Conservation (phyloP, 2,888 invertebrate genomes). For the Drosophila leonis region DNA sequence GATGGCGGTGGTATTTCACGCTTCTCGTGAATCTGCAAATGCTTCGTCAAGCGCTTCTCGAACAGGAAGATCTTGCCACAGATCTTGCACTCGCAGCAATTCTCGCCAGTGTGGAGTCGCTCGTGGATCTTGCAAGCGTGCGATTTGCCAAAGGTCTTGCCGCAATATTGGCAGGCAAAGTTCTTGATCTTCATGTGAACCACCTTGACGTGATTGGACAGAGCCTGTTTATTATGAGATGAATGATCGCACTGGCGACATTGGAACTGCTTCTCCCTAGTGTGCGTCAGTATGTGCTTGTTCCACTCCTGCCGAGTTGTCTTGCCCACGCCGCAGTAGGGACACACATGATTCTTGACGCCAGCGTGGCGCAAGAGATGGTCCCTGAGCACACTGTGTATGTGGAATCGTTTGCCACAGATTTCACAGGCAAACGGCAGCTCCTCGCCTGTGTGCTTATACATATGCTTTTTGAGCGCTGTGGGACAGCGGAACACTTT, state of each 20-base stretch:
- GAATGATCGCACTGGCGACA: slow-evolving; percentile 82
- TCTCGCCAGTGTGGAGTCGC: slow-evolving; percentile 82
- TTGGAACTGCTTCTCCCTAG: slow-evolving; percentile 83
- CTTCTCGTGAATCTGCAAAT: slow-evolving; percentile 82
- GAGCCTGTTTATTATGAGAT: slow-evolving; percentile 83
- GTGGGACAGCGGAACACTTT: slow-evolving; percentile 83
- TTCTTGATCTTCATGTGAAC: slow-evolving; percentile 83
- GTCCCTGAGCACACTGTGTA: slow-evolving; percentile 83
- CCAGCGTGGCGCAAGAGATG: slow-evolving; percentile 84
- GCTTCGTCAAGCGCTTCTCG: slow-evolving; percentile 82
- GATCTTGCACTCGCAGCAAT: slow-evolving; percentile 82
- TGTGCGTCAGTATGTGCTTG: slow-evolving; percentile 83
- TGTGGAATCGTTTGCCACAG: slow-evolving; percentile 83
- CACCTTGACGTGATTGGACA: slow-evolving; percentile 82
- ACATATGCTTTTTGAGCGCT: slow-evolving; percentile 83
- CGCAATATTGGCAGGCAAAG: slow-evolving; percentile 83
- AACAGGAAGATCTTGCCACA: slow-evolving; percentile 82
- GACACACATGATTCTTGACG: slow-evolving; percentile 84
- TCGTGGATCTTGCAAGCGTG: slow-evolving; percentile 83
- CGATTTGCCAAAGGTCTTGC: slow-evolving; percentile 82
- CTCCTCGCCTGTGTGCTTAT: slow-evolving; percentile 83
- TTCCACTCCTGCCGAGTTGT: slow-evolving; percentile 84
- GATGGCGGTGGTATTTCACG: slow-evolving; percentile 67
- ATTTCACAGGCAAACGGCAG: slow-evolving; percentile 82
- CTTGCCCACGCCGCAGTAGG: slow-evolving; percentile 84